Evolutionary conservation across 1,140 invertebrate genomes (phyloP).

Genomic region (Bombus polaris): DNA sequence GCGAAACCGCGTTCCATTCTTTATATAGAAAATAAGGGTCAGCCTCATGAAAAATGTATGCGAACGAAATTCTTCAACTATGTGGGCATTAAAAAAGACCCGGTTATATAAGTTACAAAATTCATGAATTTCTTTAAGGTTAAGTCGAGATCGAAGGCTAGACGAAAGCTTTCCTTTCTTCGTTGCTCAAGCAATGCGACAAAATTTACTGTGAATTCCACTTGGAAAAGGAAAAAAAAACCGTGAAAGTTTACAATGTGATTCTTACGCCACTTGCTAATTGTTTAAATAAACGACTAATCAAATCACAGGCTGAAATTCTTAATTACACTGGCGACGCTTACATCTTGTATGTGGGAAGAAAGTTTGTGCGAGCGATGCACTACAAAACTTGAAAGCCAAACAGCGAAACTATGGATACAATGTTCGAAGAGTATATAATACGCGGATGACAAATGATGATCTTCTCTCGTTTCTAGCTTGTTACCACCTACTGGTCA

Average conservation of each 20-base stretch:
- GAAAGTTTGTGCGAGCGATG: background rate
- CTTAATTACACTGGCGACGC: background rate
- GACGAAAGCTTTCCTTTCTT: background rate
- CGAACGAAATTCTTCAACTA: background rate
- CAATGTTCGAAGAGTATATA: background rate
- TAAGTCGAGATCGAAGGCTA: background rate
- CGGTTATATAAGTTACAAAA: background rate
- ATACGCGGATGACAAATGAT: too few relatives aligned
- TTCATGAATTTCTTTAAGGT: background rate
- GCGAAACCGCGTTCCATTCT: background rate
- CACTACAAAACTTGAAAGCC: background rate
- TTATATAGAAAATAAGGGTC: background rate
- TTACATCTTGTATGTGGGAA: background rate
- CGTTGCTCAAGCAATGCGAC: too few relatives aligned
- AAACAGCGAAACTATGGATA: background rate
- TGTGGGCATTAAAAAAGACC: background rate
- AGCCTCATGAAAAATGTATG: background rate
- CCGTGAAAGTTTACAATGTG: background rate
- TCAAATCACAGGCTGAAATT: background rate
- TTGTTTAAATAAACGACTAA: constrained; percentile 18
- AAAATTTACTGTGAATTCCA: background rate
- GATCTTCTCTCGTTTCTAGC: background rate
- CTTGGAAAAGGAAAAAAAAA: background rate
- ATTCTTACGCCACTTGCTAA: background rate
- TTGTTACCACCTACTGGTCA: too few relatives aligned